Conservation (phyloP, 2,888 invertebrate genomes). For the Cryptocephalus primarius region DNA sequence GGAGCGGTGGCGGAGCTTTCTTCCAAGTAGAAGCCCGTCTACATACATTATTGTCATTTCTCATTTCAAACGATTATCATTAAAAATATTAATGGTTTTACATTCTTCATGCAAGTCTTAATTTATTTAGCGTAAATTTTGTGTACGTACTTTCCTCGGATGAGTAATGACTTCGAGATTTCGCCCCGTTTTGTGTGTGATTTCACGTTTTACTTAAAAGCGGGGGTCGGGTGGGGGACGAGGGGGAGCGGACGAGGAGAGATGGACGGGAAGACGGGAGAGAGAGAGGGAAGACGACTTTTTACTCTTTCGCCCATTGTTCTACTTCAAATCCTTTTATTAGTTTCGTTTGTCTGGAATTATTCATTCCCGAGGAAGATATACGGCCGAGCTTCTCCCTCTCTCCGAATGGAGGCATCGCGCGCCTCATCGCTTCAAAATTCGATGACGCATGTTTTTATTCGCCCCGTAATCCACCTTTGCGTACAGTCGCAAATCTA, state of each 20-base stretch:
- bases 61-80: constrained; percentile 37
- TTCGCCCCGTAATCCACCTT: too few species aligned
- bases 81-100: constrained; percentile 39
- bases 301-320: too few species aligned
- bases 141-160: constrained; percentile 28
- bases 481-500: too few species aligned
- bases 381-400: too few species aligned
- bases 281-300: too few species aligned
- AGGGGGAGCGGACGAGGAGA: not conserved
- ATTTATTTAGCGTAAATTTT: constrained; percentile 35
- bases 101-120: constrained; percentile 37
- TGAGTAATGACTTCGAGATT: constrained; percentile 25
- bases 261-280: not conserved
- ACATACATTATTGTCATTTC: constrained; percentile 39
- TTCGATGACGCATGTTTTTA: too few species aligned
- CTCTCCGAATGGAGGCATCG: too few species aligned
- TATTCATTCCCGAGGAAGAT: too few species aligned
- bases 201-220: constrained; percentile 20
- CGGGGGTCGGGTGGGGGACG: not conserved
- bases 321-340: too few species aligned
- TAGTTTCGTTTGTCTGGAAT: too few species aligned
- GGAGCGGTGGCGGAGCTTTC: constrained; percentile 17
- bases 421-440: too few species aligned
- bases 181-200: constrained; percentile 21
- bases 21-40: constrained; percentile 28